Evolutionary conservation across 2,797 vertebrate species (phyloP), one percentile per base, ranked within the genome.

Genomic region (Typhlichthys eigenmanni): DNA sequence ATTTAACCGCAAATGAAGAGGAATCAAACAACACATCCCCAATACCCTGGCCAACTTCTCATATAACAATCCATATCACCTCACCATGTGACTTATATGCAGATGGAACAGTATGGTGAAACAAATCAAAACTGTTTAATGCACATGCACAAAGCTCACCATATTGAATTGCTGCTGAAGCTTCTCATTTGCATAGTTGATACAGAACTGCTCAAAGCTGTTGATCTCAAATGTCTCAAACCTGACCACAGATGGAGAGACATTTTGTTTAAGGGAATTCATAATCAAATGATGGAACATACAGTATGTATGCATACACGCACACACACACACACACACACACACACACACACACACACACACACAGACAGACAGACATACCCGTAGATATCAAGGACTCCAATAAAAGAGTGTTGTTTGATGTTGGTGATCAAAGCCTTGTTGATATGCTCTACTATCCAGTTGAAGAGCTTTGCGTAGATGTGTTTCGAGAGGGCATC

Each of bases 141-240:
- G n/a, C 32, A 14, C 17, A 54, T 3, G 2, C 1, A 11, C 2
- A 48, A 49, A 9, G 16, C 96, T 95, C 89, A 99, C 98, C 97
- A 99, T 96, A 90, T 99, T 99, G 86, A 99, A 99, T 76, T 99
- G 98, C 55, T 99, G 98, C 87, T 99, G 98, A n/a, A 99, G 94
- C 67, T 99, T 99, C 86, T 99, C 98, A 1, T 99, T 99, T 77
- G 98, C 98, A 46, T 99, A 99, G 91, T 99, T 99, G 80, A 99
- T 99, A 78, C 98, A 99, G 86, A 99, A 99, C 83, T 99, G 98
- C 85, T 99, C 98, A 85, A 99, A 99, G 88, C 98, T 99, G 92
- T 99, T 99, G 89, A 97, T 95, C 83, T 99, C 97, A 63, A 99
- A 99, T 0, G 97, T 99, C 89, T 99, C 98, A 90, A 99, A 99